phyloP scores from a whole-genome alignment of 2,797 vertebrate species.

The Galaxias olidus region DNA sequence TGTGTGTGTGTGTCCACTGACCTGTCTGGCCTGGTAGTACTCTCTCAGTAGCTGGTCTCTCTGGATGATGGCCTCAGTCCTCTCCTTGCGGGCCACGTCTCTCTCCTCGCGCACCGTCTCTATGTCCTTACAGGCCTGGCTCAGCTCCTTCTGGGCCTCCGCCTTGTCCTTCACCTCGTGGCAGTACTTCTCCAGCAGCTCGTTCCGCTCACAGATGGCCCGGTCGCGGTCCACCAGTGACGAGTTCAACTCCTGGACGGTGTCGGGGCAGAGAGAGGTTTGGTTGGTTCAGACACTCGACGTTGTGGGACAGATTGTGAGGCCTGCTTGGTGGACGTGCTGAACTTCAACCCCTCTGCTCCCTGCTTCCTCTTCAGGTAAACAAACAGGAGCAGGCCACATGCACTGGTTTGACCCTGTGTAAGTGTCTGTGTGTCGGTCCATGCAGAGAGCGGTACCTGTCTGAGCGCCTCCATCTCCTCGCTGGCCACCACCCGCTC shows the following conservation, averaged over 20 bases:
- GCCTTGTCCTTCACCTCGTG: constrained; percentile 91
- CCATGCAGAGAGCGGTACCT: constrained; percentile 71
- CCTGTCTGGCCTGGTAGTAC: constrained; percentile 89
- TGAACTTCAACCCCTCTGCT: too few relatives aligned
- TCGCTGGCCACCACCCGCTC: constrained; percentile 94
- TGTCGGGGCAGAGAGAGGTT: too few relatives aligned
- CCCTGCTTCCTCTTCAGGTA: too few relatives aligned
- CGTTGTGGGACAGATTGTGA: too few relatives aligned
- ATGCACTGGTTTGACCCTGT: too few relatives aligned
- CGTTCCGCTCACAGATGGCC: constrained; percentile 88
- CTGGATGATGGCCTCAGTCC: constrained; percentile 89
- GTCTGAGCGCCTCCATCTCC: constrained; percentile 93
- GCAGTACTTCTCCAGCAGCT: constrained; percentile 92
- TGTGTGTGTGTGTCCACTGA: constrained; percentile 39
- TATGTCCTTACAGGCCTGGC: constrained; percentile 91
- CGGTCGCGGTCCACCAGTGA: constrained; percentile 87
- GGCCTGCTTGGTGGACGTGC: too few relatives aligned
- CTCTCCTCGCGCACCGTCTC: constrained; percentile 89
- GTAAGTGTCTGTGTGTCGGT: neutral
- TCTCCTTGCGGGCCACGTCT: constrained; percentile 86
- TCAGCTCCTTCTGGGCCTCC: constrained; percentile 88
- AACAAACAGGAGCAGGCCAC: too few relatives aligned
- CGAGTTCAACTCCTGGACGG: constrained; percentile 82
- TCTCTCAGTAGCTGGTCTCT: constrained; percentile 88
- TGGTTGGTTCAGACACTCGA: too few relatives aligned